Evolutionary conservation across 1,140 invertebrate genomes (phyloP).

Genomic region (Diabrotica undecimpunctata): DNA sequence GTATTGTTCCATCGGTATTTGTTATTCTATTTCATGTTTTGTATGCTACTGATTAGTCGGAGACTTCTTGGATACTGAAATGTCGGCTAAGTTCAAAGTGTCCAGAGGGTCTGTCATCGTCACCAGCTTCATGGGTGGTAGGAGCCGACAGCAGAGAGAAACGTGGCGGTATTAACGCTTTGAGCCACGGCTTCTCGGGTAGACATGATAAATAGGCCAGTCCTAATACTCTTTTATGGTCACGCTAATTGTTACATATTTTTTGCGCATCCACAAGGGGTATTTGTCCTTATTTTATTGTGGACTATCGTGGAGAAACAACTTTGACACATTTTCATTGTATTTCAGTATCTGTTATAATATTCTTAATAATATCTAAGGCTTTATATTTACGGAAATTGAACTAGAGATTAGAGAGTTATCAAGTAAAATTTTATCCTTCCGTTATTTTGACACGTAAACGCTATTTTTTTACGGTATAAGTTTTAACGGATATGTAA

Average conservation of each 20-base stretch:
- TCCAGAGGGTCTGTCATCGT: slow-evolving; percentile 48
- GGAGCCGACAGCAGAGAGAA: slow-evolving; percentile 45
- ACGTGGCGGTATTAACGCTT: slow-evolving; percentile 45
- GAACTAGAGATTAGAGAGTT: too few species aligned
- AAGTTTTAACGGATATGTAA: too few species aligned
- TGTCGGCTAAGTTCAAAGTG: slow-evolving; percentile 44
- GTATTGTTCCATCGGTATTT: slow-evolving; percentile 29
- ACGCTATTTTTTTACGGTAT: too few species aligned
- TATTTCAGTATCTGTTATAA: too few species aligned
- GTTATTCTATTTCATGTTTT: slow-evolving; percentile 38
- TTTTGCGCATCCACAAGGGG: neutral
- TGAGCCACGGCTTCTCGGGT: slow-evolving; percentile 32
- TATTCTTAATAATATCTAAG: too few species aligned
- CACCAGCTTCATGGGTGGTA: slow-evolving; percentile 52
- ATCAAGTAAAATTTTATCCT: too few species aligned
- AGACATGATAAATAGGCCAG: slow-evolving; percentile 6
- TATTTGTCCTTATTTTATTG: too few species aligned
- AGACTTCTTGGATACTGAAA: slow-evolving; percentile 21
- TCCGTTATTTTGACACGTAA: too few species aligned
- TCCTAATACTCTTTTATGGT: neutral
- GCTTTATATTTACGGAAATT: too few species aligned
- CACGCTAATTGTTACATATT: slow-evolving; percentile 7
- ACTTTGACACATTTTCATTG: too few species aligned
- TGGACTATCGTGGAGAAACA: too few species aligned
- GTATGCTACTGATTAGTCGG: slow-evolving; percentile 39